These are phyloP conservation scores for Argynnis bischoffii DNA, from an alignment of 2,888 invertebrate genomes.

Conservation along the genomic window DNA sequence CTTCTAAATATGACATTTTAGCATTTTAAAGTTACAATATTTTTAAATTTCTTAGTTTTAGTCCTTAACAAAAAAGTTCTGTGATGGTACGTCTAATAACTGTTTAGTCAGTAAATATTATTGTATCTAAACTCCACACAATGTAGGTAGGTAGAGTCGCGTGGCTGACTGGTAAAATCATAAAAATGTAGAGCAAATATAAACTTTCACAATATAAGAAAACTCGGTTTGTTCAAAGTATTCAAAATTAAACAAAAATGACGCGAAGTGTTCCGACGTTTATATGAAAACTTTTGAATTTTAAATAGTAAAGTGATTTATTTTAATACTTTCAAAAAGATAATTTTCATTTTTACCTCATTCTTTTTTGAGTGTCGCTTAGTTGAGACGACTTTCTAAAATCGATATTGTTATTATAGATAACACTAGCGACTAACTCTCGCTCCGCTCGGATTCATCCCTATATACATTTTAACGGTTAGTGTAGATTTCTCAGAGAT, in stretches of 20 bases:
- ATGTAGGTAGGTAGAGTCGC: constrained; percentile 42
- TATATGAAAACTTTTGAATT: constrained; percentile 18
- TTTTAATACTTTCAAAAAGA: constrained; percentile 1
- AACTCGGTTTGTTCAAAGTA: constrained; percentile 32
- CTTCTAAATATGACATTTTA: too few species aligned
- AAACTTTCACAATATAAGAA: constrained; percentile 37
- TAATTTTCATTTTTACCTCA: neutral
- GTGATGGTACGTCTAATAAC: neutral
- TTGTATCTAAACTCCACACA: neutral
- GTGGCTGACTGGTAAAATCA: constrained; percentile 42
- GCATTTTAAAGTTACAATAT: too few species aligned
- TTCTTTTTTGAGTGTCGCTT: too few species aligned
- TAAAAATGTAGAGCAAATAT: constrained; percentile 41
- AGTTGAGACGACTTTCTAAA: too few species aligned
- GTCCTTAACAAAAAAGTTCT: neutral
- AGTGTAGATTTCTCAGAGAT: too few species aligned
- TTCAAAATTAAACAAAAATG: constrained; percentile 23
- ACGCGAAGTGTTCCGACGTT: constrained; percentile 17
- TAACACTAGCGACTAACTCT: too few species aligned
- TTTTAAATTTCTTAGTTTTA: neutral
- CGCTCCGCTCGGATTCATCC: too few species aligned
- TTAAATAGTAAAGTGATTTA: constrained; percentile 12
- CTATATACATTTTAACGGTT: too few species aligned
- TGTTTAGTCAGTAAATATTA: neutral
- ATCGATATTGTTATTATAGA: too few species aligned